phyloP scores from a whole-genome alignment of 2,113 vertebrate species.

The Labeo rohita region DNA sequence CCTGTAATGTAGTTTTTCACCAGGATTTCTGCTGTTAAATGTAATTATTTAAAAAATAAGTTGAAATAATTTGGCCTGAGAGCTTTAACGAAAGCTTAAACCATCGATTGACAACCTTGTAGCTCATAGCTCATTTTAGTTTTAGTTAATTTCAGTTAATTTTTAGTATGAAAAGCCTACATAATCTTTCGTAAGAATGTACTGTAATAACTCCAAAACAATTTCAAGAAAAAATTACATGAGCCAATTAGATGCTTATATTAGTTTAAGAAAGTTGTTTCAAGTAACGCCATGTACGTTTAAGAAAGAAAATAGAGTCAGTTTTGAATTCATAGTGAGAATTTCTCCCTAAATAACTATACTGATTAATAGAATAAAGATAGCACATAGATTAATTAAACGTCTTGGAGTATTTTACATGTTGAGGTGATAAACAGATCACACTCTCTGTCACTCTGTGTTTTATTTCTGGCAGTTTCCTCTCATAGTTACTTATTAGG shows the following conservation, averaged over 20 bases:
- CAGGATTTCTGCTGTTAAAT: no score
- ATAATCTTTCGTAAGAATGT: no score
- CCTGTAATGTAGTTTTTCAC: no score
- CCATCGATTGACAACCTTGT: no score
- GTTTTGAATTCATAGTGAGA: not conserved
- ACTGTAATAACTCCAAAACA: no score
- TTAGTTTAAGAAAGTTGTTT: not conserved
- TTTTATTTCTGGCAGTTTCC: not conserved
- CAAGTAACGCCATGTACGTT: not conserved
- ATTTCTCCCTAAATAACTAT: not conserved
- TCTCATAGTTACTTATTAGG: conserved; percentile 1
- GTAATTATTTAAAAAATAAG: no score
- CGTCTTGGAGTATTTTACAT: not conserved
- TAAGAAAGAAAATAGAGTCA: not conserved
- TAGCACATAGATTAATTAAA: not conserved
- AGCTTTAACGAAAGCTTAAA: no score
- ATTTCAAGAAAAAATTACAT: not conserved
- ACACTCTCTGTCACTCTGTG: conserved; percentile 1
- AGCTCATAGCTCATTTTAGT: no score
- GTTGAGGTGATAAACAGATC: not conserved
- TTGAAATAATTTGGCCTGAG: no score
- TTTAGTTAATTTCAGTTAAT: no score
- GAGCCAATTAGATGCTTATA: not conserved
- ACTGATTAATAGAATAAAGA: not conserved
- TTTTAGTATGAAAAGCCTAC: no score